Base-by-base conservation (phyloP, 2,113 vertebrate species). In the Alexandromys fortis region DNA sequence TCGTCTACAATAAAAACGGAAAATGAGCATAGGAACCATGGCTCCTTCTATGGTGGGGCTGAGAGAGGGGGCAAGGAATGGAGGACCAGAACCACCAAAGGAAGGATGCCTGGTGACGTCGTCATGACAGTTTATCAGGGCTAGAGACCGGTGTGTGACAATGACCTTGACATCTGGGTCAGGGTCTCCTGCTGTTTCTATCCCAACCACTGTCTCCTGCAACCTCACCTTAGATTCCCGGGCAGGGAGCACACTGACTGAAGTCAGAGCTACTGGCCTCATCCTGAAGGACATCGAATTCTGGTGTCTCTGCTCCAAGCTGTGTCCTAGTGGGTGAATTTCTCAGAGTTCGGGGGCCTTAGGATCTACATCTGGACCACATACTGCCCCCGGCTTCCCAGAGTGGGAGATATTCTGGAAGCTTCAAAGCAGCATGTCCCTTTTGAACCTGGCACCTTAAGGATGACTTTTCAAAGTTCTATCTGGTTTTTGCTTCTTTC, bases 341-440 rank as follows among this genome's bases (percentile, higher is more conserved):
- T 5, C 38, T 42, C 9, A 3, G 26, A 33, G 3, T 65, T 33
- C 13, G 72, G 9, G 42, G 28, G 33, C 21, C 72, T 70, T 16
- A 1, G 47, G 26, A 4, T 38, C 45, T 81, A 75, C 6, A 5
- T 52, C 76, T 19, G 30, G 58, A 72, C 22, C 7, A 24, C n/a
- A 16, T 1, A 38, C 76, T 28, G 70, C 68, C n/a, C 38, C 68
- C 49, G 16, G 30, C 49, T 76, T 21, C 65, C 58, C 9, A 19
- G 72, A 38, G 0, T 11, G 47, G 49, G 19, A 28, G 42, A 26
- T 17, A 26, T 63, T 67, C 45, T 10, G 55, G 17, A 72, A 94
- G 76, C 63, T 12, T 3, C 63, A 33, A 35, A 28, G 0, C 33
- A 7, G 58, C 2, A 0, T 4, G 28, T 26, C 72, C 12, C 14